Evolutionary conservation across 2,797 vertebrate genomes (phyloP).

Genomic region (Falco berigora): DNA sequence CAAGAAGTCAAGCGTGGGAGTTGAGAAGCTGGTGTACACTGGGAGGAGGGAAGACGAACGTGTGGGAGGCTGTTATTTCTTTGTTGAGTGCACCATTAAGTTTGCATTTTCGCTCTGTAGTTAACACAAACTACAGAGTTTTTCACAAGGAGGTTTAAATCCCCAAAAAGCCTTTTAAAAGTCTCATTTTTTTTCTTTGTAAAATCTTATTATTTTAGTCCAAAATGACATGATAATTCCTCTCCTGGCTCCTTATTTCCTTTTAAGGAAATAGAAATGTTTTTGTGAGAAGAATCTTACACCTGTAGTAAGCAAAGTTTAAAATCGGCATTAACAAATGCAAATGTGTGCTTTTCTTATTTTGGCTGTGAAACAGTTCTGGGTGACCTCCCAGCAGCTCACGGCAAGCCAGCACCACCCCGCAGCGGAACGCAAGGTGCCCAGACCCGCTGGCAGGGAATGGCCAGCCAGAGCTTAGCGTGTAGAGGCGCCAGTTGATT

Average conservation of each 20-base stretch:
- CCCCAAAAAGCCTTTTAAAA: too few relatives aligned
- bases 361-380: not conserved
- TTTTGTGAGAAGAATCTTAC: not conserved
- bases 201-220: not conserved
- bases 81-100: not conserved
- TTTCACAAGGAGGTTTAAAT: not conserved
- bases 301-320: not conserved
- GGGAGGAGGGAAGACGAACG: not conserved
- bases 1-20: not conserved
- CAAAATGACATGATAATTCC: not conserved
- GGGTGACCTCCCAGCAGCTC: not conserved
- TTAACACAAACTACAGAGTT: not conserved
- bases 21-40: not conserved
- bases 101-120: not conserved
- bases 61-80: not conserved
- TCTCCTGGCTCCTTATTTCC: not conserved
- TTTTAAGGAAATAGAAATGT: not conserved
- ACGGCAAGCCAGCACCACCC: fast-evolving
- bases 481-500: fast-evolving
- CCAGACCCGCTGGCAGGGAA: not conserved
- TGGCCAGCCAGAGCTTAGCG: not conserved
- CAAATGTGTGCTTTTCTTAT: not conserved
- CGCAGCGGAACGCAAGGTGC: fast-evolving
- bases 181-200: not conserved
- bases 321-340: not conserved